These are phyloP conservation scores for Tachypleus tridentatus DNA, from an alignment of 1,140 invertebrate genomes.

Conservation along the genomic window DNA sequence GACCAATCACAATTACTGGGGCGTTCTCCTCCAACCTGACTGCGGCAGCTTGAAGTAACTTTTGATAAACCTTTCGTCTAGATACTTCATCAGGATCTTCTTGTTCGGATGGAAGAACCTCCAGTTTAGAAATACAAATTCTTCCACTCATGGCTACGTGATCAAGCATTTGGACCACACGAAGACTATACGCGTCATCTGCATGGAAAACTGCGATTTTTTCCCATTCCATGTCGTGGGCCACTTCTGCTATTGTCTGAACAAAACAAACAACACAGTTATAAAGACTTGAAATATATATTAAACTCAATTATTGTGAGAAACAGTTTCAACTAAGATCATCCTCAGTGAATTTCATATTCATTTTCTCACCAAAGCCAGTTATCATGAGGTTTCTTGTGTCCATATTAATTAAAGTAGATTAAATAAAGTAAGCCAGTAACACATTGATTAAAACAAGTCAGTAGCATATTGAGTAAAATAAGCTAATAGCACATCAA, in stretches of 20 bases:
- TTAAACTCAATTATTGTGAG: too few species aligned
- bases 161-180: slow-evolving; percentile 26
- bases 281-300: too few species aligned
- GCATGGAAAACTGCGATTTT: slow-evolving; percentile 29
- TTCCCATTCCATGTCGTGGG: slow-evolving; percentile 31
- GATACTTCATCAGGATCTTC: slow-evolving; percentile 10
- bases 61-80: too few species aligned
- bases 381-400: too few species aligned
- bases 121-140: slow-evolving; percentile 18
- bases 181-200: slow-evolving; percentile 27
- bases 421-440: too few species aligned
- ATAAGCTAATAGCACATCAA: too few species aligned
- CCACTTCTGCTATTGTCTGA: slow-evolving; percentile 29
- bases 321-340: too few species aligned
- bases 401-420: too few species aligned
- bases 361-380: too few species aligned
- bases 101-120: slow-evolving; percentile 18
- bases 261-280: slow-evolving; percentile 5
- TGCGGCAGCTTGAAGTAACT: slow-evolving; percentile 21
- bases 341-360: too few species aligned
- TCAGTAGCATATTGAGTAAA: too few species aligned
- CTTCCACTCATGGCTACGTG: slow-evolving; percentile 19
- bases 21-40: slow-evolving; percentile 21
- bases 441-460: too few species aligned
- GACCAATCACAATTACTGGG: slow-evolving; percentile 18